Percentiles rank a stretch among this genome's conserved stretches.
These are phyloP conservation scores for Haemorhous mexicanus DNA, from an alignment of 2,113 vertebrate species.

Conservation along the genomic window DNA sequence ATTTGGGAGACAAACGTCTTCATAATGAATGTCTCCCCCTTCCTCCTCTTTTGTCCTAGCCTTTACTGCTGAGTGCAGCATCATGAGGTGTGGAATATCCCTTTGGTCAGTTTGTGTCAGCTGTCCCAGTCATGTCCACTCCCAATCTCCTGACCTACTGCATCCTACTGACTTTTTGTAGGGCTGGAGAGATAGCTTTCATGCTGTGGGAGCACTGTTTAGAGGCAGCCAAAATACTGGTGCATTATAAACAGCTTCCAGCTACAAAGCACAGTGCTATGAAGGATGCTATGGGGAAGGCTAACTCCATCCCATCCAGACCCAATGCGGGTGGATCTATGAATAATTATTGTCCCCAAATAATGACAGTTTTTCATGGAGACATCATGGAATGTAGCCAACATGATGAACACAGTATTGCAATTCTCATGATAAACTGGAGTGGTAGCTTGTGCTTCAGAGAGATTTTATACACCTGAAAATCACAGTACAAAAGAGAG, in stretches of 20 bases:
- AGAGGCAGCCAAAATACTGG: not conserved
- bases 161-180: not conserved
- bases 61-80: not conserved
- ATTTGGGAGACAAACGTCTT: not conserved
- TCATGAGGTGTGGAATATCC: not conserved
- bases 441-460: not conserved
- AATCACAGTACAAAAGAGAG: not conserved
- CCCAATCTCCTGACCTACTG: not conserved
- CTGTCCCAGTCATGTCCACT: not conserved
- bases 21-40: not conserved
- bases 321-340: not conserved
- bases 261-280: not conserved
- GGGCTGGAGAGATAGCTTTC: not conserved
- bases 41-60: not conserved
- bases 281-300: accelerated
- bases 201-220: not conserved
- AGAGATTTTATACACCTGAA: not conserved
- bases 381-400: accelerated
- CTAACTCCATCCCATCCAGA: not conserved
- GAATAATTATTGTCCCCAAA: not conserved
- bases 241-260: not conserved
- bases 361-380: not conserved
- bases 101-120: not conserved
- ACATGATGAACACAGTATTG: not conserved
- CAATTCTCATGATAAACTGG: not conserved